Conservation (phyloP, 2,797 vertebrate species). For the Monodelphis domestica region DNA sequence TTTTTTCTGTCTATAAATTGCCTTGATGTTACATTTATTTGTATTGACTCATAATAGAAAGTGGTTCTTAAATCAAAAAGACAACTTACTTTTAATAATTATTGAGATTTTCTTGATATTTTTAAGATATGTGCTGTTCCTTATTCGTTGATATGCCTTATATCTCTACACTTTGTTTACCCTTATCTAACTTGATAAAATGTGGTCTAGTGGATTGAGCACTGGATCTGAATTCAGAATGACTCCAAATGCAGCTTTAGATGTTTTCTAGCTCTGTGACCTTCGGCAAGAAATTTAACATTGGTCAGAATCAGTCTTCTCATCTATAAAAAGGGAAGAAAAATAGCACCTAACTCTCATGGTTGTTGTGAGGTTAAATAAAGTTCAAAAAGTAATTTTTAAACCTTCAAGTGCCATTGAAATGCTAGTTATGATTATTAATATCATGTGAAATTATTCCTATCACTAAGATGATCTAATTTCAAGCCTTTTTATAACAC, state of each 20-base stretch:
- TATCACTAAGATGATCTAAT: background rate
- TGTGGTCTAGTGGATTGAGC: background rate
- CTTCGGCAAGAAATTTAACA: background rate
- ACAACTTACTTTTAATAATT: background rate
- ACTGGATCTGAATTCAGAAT: background rate
- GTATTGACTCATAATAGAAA: background rate
- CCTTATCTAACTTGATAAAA: background rate
- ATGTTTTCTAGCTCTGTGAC: background rate
- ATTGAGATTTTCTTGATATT: background rate
- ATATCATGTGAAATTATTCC: background rate
- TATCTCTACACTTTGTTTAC: background rate
- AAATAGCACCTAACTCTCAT: background rate
- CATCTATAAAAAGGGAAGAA: background rate
- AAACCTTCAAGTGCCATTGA: background rate
- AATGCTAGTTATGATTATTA: background rate
- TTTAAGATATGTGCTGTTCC: background rate
- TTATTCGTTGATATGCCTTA: background rate
- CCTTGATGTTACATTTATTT: background rate
- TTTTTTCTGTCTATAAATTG: background rate
- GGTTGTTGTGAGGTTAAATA: background rate
- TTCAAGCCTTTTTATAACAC: background rate
- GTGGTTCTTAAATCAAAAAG: background rate
- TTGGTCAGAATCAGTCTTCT: background rate
- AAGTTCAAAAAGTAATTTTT: background rate
- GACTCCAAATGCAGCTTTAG: background rate